Conservation (phyloP, 2,113 vertebrate genomes). For the Coregonus clupeaformis region DNA sequence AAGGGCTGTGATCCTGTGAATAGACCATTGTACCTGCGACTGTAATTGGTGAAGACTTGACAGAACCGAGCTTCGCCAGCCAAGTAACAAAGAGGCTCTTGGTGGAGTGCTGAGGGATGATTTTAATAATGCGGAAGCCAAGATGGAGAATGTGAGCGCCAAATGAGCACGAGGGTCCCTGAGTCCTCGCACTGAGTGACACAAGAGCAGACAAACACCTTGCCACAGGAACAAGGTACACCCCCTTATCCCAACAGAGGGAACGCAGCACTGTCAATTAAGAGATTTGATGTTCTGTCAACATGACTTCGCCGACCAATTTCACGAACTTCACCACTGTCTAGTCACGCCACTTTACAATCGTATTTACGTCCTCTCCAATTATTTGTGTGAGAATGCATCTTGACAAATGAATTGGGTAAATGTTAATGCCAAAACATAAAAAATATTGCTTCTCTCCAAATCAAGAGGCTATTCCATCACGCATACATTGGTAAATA, state of each 20-base stretch:
- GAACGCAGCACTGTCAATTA: conserved; percentile 76
- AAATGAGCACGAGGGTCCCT: conserved; percentile 96
- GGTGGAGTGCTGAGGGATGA: conserved; percentile 95
- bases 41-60: conserved; percentile 99
- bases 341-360: conserved; percentile 51
- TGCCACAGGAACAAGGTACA: conserved; percentile 79
- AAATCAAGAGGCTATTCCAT: conserved; percentile 37
- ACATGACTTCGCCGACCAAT: conserved; percentile 62
- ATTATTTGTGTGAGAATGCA: conserved; percentile 67
- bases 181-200: conserved; percentile 97
- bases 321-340: conserved; percentile 61
- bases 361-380: conserved; percentile 67
- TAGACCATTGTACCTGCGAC: conserved; percentile 98
- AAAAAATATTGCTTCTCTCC: conserved; percentile 16
- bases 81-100: conserved; percentile 97
- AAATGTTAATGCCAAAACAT: conserved; percentile 52
- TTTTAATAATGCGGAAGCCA: conserved; percentile 98
- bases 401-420: conserved; percentile 57
- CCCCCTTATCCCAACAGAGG: conserved; percentile 73
- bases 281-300: conserved; percentile 66
- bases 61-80: conserved; percentile 94
- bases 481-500: conserved; percentile 44
- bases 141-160: conserved; percentile 85
- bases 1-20: conserved; percentile 98
- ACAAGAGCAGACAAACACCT: conserved; percentile 89